Evolutionary conservation across 2,797 vertebrate genomes (phyloP), one percentile per base, ranked within the genome.

Genomic region (Tokudaia muenninki): DNA sequence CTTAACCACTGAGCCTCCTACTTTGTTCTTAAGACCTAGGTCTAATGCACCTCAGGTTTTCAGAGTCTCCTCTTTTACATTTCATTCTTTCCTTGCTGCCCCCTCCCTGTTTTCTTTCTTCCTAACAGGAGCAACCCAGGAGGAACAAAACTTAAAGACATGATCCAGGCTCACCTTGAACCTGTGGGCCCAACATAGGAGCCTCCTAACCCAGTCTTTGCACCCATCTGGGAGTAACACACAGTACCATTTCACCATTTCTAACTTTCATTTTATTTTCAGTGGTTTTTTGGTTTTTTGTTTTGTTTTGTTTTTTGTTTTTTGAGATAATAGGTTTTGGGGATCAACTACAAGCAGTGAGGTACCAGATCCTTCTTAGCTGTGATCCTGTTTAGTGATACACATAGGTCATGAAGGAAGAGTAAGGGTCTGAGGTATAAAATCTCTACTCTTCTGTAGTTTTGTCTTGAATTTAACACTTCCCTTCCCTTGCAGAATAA

Each of bases 401-500:
- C 5, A 79, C 22, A 24, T 87, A 80, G 13, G 44, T 92, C 83
- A 21, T 95, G 52, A 81, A 79, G 61, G 44, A 97, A 92, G 44
- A 92, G 6, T 31, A 88, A 63, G 4, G 3, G 5, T 93, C 79
- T 24, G 55, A 50, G 13, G 22, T 84, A 1, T 65, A 79, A 26
- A 87, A 79, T 50, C 41, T 67, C 74, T 19, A 31, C 6, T 75
- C 67, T n/a, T 96, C 37, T 87, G 24, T 77, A 78, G 47, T 67
- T 92, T 34, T 94, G 14, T 70, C 34, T 90, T 92, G 52, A 91
- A 72, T 86, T 87, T 86, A 70, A 79, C 59, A 29, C 70, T 87
- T 82, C 29, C 91, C 31, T 29, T 26, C 95, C 83, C 67, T 82
- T 82, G 3, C 88, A 61, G 93, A 94, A 75, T 21, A 86, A 93